phyloP scores from a whole-genome alignment of 2,888 invertebrate genomes.

The Acleris sparsana region DNA sequence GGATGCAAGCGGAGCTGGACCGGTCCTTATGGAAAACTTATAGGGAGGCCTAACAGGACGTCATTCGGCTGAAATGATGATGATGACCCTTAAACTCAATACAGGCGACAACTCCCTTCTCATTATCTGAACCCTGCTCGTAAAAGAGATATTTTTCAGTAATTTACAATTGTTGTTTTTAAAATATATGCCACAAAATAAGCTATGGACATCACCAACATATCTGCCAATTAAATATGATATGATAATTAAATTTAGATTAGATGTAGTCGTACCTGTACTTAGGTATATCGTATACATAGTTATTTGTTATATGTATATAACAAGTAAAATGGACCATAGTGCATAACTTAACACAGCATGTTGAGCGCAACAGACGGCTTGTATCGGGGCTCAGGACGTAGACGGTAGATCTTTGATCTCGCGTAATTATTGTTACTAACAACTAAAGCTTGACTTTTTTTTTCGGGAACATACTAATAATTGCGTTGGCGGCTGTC shows the following conservation, averaged over 20 bases:
- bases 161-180: conserved; percentile 36
- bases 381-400: conserved; percentile 8
- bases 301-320: conserved; percentile 45
- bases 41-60: too few relatives aligned
- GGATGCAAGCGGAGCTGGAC: too few relatives aligned
- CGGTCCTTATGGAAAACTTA: too few relatives aligned
- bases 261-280: conserved; percentile 62
- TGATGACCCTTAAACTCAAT: neutral
- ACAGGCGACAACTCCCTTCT: neutral
- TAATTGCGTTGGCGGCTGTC: too few relatives aligned
- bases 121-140: conserved; percentile 9
- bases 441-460: too few relatives aligned
- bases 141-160: conserved; percentile 33
- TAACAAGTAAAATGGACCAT: conserved; percentile 49
- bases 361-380: neutral
- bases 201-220: conserved; percentile 48
- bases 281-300: conserved; percentile 39
- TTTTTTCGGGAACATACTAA: too few relatives aligned
- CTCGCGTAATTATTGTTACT: neutral
- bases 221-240: conserved; percentile 58
- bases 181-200: conserved; percentile 34
- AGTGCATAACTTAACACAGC: conserved; percentile 35
- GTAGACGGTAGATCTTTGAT: neutral
- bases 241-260: conserved; percentile 44
- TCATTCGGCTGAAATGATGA: too few relatives aligned